Percentiles rank a stretch among this genome's conserved stretches.
Evolutionary conservation across 2,888 invertebrate species (phyloP).

Genomic region (Cheilosia impressa): DNA sequence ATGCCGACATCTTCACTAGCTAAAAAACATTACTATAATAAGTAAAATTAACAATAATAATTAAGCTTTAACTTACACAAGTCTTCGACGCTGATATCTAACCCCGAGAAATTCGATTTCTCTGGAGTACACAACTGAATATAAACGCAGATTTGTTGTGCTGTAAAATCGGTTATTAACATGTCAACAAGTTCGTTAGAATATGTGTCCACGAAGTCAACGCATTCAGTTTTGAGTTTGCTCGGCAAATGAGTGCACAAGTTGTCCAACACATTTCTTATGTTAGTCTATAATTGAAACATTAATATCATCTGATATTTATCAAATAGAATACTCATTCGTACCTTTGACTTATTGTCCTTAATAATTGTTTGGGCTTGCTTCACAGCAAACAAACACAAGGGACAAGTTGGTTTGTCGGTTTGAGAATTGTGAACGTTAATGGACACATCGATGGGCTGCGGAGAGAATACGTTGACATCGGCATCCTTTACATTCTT

Average conservation of each 20-base stretch:
- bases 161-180: slow-evolving; percentile 89
- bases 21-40: slow-evolving; percentile 79
- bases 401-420: slow-evolving; percentile 89
- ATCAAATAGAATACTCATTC: background rate
- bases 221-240: slow-evolving; percentile 88
- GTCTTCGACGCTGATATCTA: slow-evolving; percentile 76
- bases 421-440: slow-evolving; percentile 75
- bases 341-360: slow-evolving; percentile 90
- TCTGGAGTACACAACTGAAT: slow-evolving; percentile 89
- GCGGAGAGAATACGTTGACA: slow-evolving; percentile 85
- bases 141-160: slow-evolving; percentile 91
- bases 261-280: slow-evolving; percentile 88
- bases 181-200: slow-evolving; percentile 90
- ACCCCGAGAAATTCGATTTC: slow-evolving; percentile 81
- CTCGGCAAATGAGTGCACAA: slow-evolving; percentile 89
- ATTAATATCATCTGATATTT: background rate
- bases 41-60: slow-evolving; percentile 24
- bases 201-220: slow-evolving; percentile 90
- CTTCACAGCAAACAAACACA: slow-evolving; percentile 92
- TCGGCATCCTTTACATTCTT: slow-evolving; percentile 83
- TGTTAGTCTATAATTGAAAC: slow-evolving; percentile 85
- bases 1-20: slow-evolving; percentile 89
- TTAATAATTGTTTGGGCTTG: slow-evolving; percentile 90
- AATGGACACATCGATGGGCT: slow-evolving; percentile 77
- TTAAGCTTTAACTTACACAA: slow-evolving; percentile 4